These are phyloP conservation scores for Typhlomys cinereus DNA, from an alignment of 2,113 vertebrate genomes.

Conservation along the genomic window DNA sequence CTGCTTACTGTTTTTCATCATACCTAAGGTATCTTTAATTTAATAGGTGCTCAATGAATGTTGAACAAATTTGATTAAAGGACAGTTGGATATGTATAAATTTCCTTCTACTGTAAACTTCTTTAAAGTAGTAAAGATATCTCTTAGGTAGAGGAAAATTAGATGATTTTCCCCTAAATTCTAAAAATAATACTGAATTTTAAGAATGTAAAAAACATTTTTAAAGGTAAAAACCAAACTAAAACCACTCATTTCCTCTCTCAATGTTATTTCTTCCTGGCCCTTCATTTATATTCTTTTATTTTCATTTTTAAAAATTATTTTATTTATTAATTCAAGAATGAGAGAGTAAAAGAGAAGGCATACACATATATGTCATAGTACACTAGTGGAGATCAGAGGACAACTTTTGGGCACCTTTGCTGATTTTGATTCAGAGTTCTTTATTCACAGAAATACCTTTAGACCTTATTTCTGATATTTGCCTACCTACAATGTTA, in stretches of 20 bases:
- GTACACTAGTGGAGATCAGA: not conserved
- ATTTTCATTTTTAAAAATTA: not conserved
- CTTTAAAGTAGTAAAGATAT: too few relatives aligned
- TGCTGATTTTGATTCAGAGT: not conserved
- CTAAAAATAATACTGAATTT: not conserved
- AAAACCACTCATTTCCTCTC: not conserved
- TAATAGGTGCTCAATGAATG: not conserved
- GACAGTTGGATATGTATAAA: not conserved
- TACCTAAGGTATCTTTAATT: not conserved
- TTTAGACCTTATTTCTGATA: not conserved
- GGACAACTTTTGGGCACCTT: not conserved
- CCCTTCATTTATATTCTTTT: not conserved
- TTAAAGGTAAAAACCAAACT: not conserved
- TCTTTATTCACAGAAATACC: not conserved
- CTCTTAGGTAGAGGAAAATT: not conserved
- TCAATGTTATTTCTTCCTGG: not conserved
- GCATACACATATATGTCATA: too few relatives aligned
- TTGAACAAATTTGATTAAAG: not conserved
- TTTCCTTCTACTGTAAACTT: not conserved
- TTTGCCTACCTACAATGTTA: too few relatives aligned
- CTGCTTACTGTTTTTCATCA: too few relatives aligned
- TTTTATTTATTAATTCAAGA: too few relatives aligned
- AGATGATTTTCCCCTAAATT: not conserved
- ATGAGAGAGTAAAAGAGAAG: too few relatives aligned
- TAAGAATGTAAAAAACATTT: not conserved